phyloP scores from a whole-genome alignment of 2,113 vertebrate genomes.

The Piprites chloris region DNA sequence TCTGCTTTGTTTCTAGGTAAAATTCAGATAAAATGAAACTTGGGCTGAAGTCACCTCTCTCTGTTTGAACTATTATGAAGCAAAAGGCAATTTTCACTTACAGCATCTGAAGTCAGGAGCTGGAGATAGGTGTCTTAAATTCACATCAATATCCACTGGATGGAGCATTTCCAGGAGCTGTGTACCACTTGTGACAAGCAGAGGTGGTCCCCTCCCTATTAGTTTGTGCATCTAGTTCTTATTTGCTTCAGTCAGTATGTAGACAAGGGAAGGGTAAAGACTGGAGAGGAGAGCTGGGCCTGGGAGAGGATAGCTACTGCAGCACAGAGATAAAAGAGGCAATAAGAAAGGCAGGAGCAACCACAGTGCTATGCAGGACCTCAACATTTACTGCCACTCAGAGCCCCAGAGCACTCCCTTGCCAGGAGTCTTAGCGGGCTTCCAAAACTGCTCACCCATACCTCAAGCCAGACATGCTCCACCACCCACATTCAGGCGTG shows the following conservation, averaged over 20 bases:
- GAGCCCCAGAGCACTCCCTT: background rate
- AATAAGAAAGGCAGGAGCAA: background rate
- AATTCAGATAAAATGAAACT: background rate
- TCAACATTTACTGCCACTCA: background rate
- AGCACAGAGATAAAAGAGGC: background rate
- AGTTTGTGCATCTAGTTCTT: background rate
- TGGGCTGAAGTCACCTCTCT: background rate
- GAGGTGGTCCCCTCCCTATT: background rate
- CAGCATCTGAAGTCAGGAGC: background rate
- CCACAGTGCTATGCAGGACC: background rate
- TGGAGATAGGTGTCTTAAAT: background rate
- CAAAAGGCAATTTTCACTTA: background rate
- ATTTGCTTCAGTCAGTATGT: background rate
- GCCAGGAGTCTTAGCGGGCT: background rate
- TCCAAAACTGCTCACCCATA: background rate
- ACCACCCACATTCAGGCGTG: background rate
- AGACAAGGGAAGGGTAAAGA: background rate
- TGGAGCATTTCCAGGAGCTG: background rate
- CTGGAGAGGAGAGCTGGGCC: background rate
- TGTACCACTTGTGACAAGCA: background rate
- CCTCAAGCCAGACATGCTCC: background rate
- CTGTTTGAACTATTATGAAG: background rate
- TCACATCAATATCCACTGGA: background rate
- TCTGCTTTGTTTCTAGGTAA: background rate
- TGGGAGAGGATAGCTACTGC: background rate